Evolutionary conservation across 2,113 vertebrate genomes (phyloP).

Genomic region (Typhlomys cinereus): DNA sequence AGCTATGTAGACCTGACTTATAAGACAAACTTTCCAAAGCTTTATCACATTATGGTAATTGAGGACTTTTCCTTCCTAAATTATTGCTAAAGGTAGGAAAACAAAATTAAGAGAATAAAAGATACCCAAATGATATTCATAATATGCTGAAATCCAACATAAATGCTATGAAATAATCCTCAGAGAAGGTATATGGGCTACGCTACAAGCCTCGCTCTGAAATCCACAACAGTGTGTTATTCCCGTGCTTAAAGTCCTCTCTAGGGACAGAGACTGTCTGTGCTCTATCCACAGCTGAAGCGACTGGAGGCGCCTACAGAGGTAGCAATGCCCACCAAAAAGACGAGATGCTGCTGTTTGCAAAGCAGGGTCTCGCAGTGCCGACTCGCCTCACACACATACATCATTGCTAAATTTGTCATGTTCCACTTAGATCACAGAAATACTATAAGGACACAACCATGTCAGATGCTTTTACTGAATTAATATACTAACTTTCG

Average conservation of each 20-base stretch:
- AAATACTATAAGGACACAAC: background rate
- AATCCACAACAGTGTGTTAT: conserved; percentile 2
- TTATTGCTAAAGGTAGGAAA: conserved; percentile 28
- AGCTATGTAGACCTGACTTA: background rate
- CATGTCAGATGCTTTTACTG: background rate
- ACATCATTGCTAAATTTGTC: conserved; percentile 48
- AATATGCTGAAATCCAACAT: conserved; percentile 19
- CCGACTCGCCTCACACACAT: conserved; percentile 25
- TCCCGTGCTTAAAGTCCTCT: background rate
- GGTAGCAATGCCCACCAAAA: conserved; percentile 25
- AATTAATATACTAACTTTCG: background rate
- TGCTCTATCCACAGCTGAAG: conserved; percentile 29
- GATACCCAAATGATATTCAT: background rate
- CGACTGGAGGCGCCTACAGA: conserved; percentile 39
- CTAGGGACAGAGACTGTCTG: conserved; percentile 38
- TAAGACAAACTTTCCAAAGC: background rate
- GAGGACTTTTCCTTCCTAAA: conserved; percentile 31
- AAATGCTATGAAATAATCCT: conserved; percentile 39
- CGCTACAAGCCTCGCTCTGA: background rate
- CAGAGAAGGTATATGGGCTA: conserved; percentile 12
- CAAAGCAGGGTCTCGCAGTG: conserved; percentile 29
- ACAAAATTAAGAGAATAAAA: conserved; percentile 41
- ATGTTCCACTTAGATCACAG: background rate
- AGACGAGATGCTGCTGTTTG: conserved; percentile 17
- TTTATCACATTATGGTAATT: conserved; percentile 30